Base-by-base conservation (phyloP, 2,113 vertebrate genomes). In the Pseudonaja textilis region DNA sequence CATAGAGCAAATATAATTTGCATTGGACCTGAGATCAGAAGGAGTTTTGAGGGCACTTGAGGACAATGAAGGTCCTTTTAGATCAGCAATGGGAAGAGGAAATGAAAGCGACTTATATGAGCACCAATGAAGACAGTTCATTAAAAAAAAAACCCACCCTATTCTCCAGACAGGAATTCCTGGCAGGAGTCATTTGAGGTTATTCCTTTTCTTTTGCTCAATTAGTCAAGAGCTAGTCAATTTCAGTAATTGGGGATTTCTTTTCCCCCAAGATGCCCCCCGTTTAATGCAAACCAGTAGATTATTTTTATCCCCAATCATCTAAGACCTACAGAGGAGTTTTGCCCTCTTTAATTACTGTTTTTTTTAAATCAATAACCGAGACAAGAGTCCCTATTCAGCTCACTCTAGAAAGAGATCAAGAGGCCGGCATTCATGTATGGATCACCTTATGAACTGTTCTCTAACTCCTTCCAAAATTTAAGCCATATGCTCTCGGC, bases 61-160 rank as follows among this genome's bases (percentile, higher is more conserved):
- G 11, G 22, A 34, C 22, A 11, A 2, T 52, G 20, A 23, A 8
- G 11, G 8, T 22, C 1, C n/a, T 74, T 81, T 89, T 11, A 86
- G 74, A 57, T 7, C 39, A 86, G 39, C 22, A 9, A 9, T 56
- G 50, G 14, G 34, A 34, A 25, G 6, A 16, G 55, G 55, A 3
- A 3, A 86, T 52, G 47, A 7, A 20, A 89, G 54, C 57, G 34
- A 16, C 55, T 47, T 50, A 89, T 56, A 69, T 59, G 42, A n/a
- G 74, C 42, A 59, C 29, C 74, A 93, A 93, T 89, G 39, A 55
- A n/a, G 69, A 86, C 55, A 61, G 26, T 89, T 89, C 92, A 93
- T 89, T 59, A 56, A 90, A 90, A 74, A 90, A 93, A 14, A 47
- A 29, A 3, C 6, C 6, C 18, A 14, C 25, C n/a, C 10, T n/a